Evolutionary conservation across 2,797 vertebrate genomes (phyloP).

Genomic region (Mastacembelus armatus): DNA sequence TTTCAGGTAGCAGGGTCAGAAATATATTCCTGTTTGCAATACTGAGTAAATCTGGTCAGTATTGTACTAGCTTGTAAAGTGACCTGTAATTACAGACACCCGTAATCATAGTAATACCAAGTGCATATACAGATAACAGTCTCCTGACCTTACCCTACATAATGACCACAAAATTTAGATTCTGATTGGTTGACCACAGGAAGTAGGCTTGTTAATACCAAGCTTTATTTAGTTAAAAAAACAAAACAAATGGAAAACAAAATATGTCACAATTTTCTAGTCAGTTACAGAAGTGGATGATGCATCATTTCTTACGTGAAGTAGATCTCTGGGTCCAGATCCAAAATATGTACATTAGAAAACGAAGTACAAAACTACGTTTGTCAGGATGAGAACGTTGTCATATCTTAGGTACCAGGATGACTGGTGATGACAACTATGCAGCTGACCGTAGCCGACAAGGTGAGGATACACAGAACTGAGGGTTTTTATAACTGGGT

Average conservation of each 20-base stretch:
- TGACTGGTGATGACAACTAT: slow-evolving; percentile 37
- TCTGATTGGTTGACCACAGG: slow-evolving; percentile 31
- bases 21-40: no score
- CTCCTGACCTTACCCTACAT: neutral
- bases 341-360: slow-evolving; percentile 81
- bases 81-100: neutral
- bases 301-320: slow-evolving; percentile 40
- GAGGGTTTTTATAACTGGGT: slow-evolving; percentile 29
- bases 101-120: neutral
- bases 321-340: slow-evolving; percentile 57
- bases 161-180: neutral
- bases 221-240: slow-evolving; percentile 69
- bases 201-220: slow-evolving; percentile 55
- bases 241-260: slow-evolving; percentile 43
- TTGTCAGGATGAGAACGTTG: slow-evolving; percentile 44
- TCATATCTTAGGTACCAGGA: slow-evolving; percentile 33
- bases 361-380: slow-evolving; percentile 77
- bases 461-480: slow-evolving; percentile 50
- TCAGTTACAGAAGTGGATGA: slow-evolving; percentile 62
- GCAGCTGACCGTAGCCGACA: slow-evolving; percentile 57
- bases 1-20: no score
- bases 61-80: neutral
- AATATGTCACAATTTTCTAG: slow-evolving; percentile 43
- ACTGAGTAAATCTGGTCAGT: neutral
- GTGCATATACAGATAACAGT: no score